Evolutionary conservation across 2,888 invertebrate genomes (phyloP).

Genomic region (Pterostichus niger): DNA sequence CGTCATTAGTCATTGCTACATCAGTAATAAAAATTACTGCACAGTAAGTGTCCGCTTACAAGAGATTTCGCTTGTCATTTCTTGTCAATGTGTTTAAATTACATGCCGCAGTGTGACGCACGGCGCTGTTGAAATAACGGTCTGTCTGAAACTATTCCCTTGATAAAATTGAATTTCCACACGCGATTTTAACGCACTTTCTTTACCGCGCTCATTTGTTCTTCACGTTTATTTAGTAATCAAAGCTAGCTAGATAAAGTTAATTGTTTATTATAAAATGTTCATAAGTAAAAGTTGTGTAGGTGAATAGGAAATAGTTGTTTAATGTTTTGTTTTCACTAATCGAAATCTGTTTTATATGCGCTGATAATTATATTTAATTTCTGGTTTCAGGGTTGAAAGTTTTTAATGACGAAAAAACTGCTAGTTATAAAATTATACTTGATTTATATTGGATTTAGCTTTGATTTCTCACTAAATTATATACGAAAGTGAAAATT

Average conservation of each 20-base stretch:
- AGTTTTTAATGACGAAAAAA: constrained; percentile 47
- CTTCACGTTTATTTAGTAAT: constrained; percentile 29
- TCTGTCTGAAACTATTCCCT: not conserved
- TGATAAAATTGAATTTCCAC: constrained; percentile 16
- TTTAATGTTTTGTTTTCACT: constrained; percentile 45
- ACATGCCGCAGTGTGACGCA: not conserved
- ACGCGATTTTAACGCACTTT: constrained; percentile 52
- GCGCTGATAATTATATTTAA: constrained; percentile 47
- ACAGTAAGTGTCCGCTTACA: too few species aligned
- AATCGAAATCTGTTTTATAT: constrained; percentile 9
- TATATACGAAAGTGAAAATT: constrained; percentile 23
- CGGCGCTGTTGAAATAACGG: constrained; percentile 2
- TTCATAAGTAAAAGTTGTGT: constrained; percentile 54
- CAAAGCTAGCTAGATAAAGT: constrained; percentile 39
- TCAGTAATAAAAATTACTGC: too few species aligned
- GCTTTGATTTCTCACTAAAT: constrained; percentile 14
- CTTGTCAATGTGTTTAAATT: constrained; percentile 23
- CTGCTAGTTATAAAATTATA: constrained; percentile 23
- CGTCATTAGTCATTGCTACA: too few species aligned
- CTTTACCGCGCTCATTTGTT: constrained; percentile 9
- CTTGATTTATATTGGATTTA: constrained; percentile 43
- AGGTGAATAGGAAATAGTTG: constrained; percentile 20
- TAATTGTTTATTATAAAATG: constrained; percentile 46
- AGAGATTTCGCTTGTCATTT: not conserved
- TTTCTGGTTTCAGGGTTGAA: constrained; percentile 53